Percentiles rank a stretch among this genome's conserved stretches.
Conservation (phyloP, 2,797 vertebrate genomes). For the Premnoplex brunnescens region DNA sequence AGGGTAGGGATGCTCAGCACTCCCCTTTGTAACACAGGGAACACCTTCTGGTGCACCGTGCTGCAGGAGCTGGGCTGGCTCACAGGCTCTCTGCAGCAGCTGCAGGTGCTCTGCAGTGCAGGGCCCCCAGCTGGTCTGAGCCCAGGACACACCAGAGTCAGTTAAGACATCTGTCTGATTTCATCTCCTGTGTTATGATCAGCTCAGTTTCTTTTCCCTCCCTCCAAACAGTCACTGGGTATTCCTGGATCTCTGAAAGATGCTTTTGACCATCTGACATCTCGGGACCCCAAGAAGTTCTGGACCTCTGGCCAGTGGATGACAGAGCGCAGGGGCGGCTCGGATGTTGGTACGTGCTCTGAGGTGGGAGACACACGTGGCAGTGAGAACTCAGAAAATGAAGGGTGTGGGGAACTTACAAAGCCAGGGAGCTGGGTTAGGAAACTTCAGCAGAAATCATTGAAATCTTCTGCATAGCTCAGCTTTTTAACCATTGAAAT, state of each 20-base stretch:
- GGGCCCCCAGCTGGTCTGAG: neutral
- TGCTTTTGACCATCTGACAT: conserved; percentile 78
- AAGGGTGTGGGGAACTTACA: neutral
- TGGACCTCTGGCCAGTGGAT: conserved; percentile 96
- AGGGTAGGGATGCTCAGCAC: neutral
- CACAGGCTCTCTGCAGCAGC: neutral
- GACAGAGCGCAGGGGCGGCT: conserved; percentile 88
- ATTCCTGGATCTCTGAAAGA: conserved; percentile 69
- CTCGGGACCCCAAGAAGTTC: conserved; percentile 80
- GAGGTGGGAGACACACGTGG: neutral
- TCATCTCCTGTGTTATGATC: neutral
- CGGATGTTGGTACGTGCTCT: conserved; percentile 83
- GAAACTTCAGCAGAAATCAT: neutral
- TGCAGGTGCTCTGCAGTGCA: neutral
- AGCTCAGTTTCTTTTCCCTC: neutral
- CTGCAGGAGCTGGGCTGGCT: neutral
- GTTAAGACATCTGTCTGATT: neutral
- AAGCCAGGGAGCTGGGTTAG: neutral
- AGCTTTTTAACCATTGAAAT: neutral
- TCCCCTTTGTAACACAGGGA: no score
- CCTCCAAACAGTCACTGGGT: conserved; percentile 76
- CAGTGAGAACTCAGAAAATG: neutral
- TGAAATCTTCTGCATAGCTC: neutral
- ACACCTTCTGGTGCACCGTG: neutral
- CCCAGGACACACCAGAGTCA: neutral